Base-by-base conservation (phyloP, 2,797 vertebrate species). In the Spinus olivaceus region DNA sequence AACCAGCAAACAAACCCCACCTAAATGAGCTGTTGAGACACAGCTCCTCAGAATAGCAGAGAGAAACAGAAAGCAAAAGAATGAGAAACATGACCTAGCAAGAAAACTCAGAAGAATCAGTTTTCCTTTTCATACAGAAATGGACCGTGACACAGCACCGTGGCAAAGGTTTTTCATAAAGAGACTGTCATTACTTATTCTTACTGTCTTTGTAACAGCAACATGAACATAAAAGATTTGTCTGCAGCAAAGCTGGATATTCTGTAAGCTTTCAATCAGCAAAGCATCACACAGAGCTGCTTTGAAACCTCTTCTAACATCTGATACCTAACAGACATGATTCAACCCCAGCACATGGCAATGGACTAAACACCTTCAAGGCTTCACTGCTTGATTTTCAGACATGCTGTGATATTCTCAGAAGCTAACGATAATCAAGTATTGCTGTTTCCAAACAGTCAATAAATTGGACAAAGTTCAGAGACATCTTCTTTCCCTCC, bases 291-390 rank as follows among this genome's bases (percentile, higher is more conserved):
- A n/a, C 32, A 63, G 32, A n/a, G 28, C 14, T 66, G 51, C 39
- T 61, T 12, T 12, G 63, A 47, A 51, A 63, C 18, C 23, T 50
- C 73, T 69, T 51, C 4, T 37, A 39, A 22, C 22, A 35, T 22
- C 46, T 10, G 1, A 66, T 6, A 51, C 18, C 37, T 8, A 25
- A 24, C 3, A 46, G 3, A 16, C 0, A 2, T 6, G n/a, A 66
- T 32, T 32, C 14, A 64, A 30, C 4, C 6, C 28, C 35, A 44
- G 35, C 17, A 39, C 9, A 4, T 0, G 0, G 18, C 46, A 37
- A 41, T 0, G 19, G 32, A 44, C 25, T 6, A 19, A 25, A n/a
- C 7, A 60, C 25, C 13, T 30, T 78, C 60, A 66, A n/a, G 59
- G 35, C 18, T 16, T 5, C 23, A 23, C 30, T 57, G 50, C 49